These are phyloP conservation scores for Aethina tumida DNA, from an alignment of 1,140 invertebrate species.

Conservation along the genomic window DNA sequence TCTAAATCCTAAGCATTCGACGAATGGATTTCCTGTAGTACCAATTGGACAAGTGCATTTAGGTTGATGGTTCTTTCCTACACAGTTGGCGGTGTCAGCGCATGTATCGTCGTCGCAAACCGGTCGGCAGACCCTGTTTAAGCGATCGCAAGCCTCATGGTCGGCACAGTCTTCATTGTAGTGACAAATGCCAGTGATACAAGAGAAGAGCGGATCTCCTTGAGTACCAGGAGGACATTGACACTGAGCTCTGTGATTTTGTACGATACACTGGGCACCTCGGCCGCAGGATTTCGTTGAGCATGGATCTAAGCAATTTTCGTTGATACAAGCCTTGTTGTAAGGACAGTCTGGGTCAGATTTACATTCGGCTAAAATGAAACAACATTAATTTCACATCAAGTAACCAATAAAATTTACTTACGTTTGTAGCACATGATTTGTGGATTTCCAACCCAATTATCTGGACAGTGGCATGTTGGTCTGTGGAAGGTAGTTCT, in stretches of 20 bases:
- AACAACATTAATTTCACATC: constrained; percentile 4
- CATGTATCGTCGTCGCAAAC: constrained; percentile 72
- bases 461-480: constrained; percentile 69
- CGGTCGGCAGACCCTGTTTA: constrained; percentile 73
- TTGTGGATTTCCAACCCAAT: constrained; percentile 80
- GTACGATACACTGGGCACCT: constrained; percentile 64
- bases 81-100: constrained; percentile 62
- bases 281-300: constrained; percentile 58
- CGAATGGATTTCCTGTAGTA: constrained; percentile 67
- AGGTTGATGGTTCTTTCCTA: constrained; percentile 63
- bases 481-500: constrained; percentile 61
- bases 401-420: constrained; percentile 26
- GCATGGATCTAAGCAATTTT: constrained; percentile 74
- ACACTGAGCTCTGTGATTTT: constrained; percentile 68
- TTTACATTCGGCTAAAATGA: constrained; percentile 68
- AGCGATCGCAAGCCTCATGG: constrained; percentile 72
- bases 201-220: constrained; percentile 70
- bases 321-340: constrained; percentile 69
- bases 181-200: constrained; percentile 72
- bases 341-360: constrained; percentile 74
- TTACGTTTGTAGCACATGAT: constrained; percentile 78
- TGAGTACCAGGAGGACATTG: constrained; percentile 75
- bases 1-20: constrained; percentile 47
- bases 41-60: constrained; percentile 67
- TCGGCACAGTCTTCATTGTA: constrained; percentile 84